Evolutionary conservation across 1,140 invertebrate species (phyloP).

Genomic region (Metaphire vulgaris): DNA sequence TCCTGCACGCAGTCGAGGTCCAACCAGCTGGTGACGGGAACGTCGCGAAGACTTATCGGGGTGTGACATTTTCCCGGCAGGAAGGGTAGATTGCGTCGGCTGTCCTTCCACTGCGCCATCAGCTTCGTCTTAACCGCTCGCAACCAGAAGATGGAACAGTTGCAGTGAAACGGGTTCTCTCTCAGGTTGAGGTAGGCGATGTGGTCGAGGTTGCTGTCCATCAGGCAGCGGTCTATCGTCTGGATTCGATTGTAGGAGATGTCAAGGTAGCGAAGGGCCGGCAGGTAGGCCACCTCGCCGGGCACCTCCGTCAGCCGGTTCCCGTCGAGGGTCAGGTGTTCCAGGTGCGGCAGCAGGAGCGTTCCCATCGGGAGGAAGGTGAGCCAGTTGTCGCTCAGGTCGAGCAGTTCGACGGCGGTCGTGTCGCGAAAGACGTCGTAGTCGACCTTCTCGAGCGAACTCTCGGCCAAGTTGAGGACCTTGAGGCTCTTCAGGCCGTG

Average conservation of each 20-base stretch:
- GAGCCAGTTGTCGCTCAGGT: constrained; percentile 26
- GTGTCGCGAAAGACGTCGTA: constrained; percentile 23
- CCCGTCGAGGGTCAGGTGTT: constrained; percentile 24
- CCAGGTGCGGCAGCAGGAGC: constrained; percentile 13
- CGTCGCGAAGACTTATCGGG: constrained; percentile 14
- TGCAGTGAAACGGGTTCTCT: constrained; percentile 28
- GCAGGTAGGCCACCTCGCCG: constrained; percentile 12
- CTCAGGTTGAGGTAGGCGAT: constrained; percentile 23
- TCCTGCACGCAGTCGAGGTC: constrained; percentile 18
- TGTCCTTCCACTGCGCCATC: constrained; percentile 21
- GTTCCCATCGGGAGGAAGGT: constrained; percentile 15
- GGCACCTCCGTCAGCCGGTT: constrained; percentile 20
- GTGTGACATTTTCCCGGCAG: constrained; percentile 22
- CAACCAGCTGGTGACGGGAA: constrained; percentile 22
- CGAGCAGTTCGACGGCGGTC: constrained; percentile 14
- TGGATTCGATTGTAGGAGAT: constrained; percentile 27
- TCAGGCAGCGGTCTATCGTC: constrained; percentile 20
- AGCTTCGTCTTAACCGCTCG: constrained; percentile 4
- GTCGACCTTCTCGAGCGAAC: constrained; percentile 14
- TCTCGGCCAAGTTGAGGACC: constrained; percentile 27
- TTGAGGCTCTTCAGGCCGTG: constrained; percentile 17
- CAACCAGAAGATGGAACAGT: constrained; percentile 30
- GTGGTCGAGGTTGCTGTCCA: constrained; percentile 1
- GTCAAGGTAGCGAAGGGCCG: constrained; percentile 22
- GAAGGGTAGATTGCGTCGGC: constrained; percentile 7